Base-by-base conservation (phyloP, 2,888 invertebrate species). In the Cremastobaeus sp. region DNA sequence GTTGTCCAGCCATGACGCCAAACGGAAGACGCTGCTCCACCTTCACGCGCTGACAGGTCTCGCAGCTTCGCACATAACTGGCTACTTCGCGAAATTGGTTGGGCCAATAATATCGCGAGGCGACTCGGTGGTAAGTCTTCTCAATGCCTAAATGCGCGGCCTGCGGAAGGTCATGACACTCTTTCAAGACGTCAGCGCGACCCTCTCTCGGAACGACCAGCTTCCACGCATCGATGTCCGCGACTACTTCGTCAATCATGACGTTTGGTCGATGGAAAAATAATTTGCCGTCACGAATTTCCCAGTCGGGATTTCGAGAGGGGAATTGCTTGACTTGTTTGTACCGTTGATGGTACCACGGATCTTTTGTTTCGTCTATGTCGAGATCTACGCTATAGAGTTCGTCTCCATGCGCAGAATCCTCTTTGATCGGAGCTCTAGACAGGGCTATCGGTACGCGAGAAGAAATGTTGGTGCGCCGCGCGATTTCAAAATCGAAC, bases 221-320 rank as follows among this genome's bases (percentile, higher is more conserved):
- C 8, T 25, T 25, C 34, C 62, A 62, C 18, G 62, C 48, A 9
- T 48, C n/a, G 0, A 48, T 3, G 14, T 48, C 45, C 0, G 21
- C 15, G 1, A 60, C 4, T 0, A 48, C 0, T 0, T 48, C 48
- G 9, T 45, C 45, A 14, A 28, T 25, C 1, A 45, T 9, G 8
- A 9, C 14, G 28, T 28, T 4, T 28, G 45, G 71, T 3, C 59
- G 37, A 11, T 54, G 66, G 18, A 48, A 21, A 32, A 52, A 76
- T 2, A 76, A 41, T 0, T 25, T 12, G 1, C 52, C 66, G 0
- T 25, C 65, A 1, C 12, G 30, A 6, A 66, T 28, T 12, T 48
- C 41, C 65, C 74, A 76, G 2, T 34, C 39, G 12, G 69, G 48
- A 47, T 62, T 65, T 6, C 34, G 21, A 3, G n/a, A 6, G 3